Evolutionary conservation across 2,797 vertebrate genomes (phyloP).

Genomic region (Bufotes viridis): DNA sequence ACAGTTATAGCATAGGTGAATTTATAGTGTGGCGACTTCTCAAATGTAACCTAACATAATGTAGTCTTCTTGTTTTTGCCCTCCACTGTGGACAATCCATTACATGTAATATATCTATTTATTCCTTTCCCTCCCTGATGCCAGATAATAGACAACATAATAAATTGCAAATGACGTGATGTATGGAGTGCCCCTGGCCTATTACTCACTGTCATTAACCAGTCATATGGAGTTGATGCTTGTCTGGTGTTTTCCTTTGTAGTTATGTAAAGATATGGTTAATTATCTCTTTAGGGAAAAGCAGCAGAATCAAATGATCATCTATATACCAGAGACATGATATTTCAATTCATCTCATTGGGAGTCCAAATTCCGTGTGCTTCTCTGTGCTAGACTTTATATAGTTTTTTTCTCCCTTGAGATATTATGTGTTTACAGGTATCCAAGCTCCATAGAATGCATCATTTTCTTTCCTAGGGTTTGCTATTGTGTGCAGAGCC

Average conservation of each 20-base stretch:
- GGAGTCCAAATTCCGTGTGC: slow-evolving; percentile 23
- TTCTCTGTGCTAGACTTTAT: slow-evolving; percentile 7
- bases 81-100: slow-evolving; percentile 3
- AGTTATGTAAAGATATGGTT: slow-evolving; percentile 23
- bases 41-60: not conserved
- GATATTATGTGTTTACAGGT: slow-evolving; percentile 21
- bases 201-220: slow-evolving; percentile 52
- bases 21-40: not conserved
- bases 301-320: slow-evolving; percentile 47
- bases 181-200: slow-evolving; percentile 2
- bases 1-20: not conserved
- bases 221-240: slow-evolving; percentile 35
- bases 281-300: slow-evolving; percentile 57
- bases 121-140: slow-evolving; percentile 23
- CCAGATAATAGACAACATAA: slow-evolving; percentile 40
- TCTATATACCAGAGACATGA: slow-evolving; percentile 33
- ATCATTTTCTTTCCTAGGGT: not conserved
- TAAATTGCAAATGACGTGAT: slow-evolving; percentile 47
- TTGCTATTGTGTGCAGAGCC: not conserved
- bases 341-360: slow-evolving; percentile 47
- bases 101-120: slow-evolving; percentile 9
- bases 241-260: slow-evolving; percentile 27
- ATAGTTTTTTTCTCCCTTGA: slow-evolving; percentile 15
- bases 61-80: not conserved
- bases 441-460: not conserved